Evolutionary conservation across 2,113 vertebrate species (phyloP).

Genomic region (Gopherus evgoodei): DNA sequence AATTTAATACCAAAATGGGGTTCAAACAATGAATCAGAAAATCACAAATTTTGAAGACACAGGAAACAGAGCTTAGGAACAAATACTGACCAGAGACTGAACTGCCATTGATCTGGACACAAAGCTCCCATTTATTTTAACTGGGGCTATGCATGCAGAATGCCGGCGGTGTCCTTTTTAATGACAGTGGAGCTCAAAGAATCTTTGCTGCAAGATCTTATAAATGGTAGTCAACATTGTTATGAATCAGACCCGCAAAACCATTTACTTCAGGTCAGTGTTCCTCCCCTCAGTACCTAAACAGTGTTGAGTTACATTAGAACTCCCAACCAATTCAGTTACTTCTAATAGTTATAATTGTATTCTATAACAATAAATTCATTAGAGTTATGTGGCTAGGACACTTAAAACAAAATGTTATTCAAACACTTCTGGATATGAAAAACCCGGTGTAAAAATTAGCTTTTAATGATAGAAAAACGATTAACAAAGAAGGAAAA

Average conservation of each 20-base stretch:
- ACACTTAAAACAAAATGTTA: neutral
- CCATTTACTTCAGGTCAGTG: neutral
- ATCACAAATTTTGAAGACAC: neutral
- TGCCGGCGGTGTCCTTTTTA: neutral
- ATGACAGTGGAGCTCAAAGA: neutral
- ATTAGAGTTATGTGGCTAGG: neutral
- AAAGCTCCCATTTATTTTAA: neutral
- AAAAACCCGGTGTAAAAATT: slow-evolving; percentile 7
- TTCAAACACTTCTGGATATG: slow-evolving; percentile 29
- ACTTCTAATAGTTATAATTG: neutral
- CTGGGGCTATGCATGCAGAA: neutral
- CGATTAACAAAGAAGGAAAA: slow-evolving; percentile 30
- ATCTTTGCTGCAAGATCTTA: neutral
- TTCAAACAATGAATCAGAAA: neutral
- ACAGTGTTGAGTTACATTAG: neutral
- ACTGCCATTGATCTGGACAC: neutral
- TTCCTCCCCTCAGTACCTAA: neutral
- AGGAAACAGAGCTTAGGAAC: neutral
- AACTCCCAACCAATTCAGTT: neutral
- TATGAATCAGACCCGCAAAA: neutral
- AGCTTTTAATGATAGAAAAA: slow-evolving; percentile 5
- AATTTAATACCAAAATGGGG: neutral
- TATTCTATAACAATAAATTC: neutral
- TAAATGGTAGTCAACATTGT: neutral
- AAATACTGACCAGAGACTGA: neutral